Percentiles rank a stretch among this genome's conserved stretches.
Conservation (phyloP, 2,888 invertebrate genomes). For the Keiferia lycopersicella region DNA sequence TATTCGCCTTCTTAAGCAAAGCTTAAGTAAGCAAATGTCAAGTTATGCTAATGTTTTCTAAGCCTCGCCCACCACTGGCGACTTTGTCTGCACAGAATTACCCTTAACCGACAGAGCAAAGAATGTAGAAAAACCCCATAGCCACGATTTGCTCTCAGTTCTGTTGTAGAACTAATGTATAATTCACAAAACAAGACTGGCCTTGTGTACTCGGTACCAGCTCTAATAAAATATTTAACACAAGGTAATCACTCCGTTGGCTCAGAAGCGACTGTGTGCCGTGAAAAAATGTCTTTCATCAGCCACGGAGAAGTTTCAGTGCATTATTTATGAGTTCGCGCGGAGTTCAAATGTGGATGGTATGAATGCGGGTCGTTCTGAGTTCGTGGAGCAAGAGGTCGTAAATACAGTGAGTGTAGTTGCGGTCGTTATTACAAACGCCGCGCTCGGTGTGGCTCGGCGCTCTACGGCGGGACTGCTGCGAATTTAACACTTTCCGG, state of each 20-base stretch:
- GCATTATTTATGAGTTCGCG: conserved; percentile 49
- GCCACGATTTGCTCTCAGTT: conserved; percentile 53
- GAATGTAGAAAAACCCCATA: conserved; percentile 49
- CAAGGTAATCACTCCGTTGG: conserved; percentile 69
- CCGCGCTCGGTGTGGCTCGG: conserved; percentile 35
- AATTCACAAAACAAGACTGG: conserved; percentile 70
- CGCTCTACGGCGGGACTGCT: conserved; percentile 24
- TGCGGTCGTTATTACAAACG: conserved; percentile 37
- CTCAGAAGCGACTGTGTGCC: conserved; percentile 53
- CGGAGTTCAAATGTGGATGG: conserved; percentile 41
- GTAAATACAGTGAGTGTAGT: conserved; percentile 30
- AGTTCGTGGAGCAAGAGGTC: conserved; percentile 23
- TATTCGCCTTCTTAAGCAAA: background rate
- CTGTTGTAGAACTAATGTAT: conserved; percentile 54
- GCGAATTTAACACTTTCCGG: conserved; percentile 50
- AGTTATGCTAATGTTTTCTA: background rate
- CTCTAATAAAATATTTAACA: conserved; percentile 71
- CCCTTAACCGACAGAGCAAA: conserved; percentile 39
- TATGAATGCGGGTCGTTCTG: conserved; percentile 27
- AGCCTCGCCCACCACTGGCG: background rate
- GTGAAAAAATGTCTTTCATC: conserved; percentile 58
- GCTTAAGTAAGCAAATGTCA: background rate
- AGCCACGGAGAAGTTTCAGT: conserved; percentile 49
- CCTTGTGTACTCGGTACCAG: conserved; percentile 68
- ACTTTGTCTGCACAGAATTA: background rate